These are phyloP conservation scores for Apis mellifera DNA, from an alignment of 1,140 invertebrate species.

Conservation along the genomic window Amel_HAv3.1 CM009939.2:9815501-9816000, in stretches of 20 bases:
- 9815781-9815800: background rate
- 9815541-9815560: conserved; percentile 26
- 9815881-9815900: background rate
- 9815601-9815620: conserved; percentile 48
- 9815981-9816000: conserved; percentile 16
- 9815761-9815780: no score
- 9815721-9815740: background rate
- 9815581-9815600: conserved; percentile 25
- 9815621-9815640: conserved; percentile 2
- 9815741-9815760: no score
- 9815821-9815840: background rate
- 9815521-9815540: background rate
- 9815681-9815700: background rate
- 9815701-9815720: background rate
- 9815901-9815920: background rate
- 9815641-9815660: conserved; percentile 7
- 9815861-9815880: background rate
- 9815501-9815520: no score
- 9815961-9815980: background rate
- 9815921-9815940: background rate
- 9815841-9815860: background rate
- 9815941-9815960: background rate
- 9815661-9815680: background rate
- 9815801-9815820: no score
- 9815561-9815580: conserved; percentile 17